Percentiles rank a stretch among this genome's conserved stretches.
Conservation (phyloP, 2,888 invertebrate species). For the Erannis defoliaria region DNA sequence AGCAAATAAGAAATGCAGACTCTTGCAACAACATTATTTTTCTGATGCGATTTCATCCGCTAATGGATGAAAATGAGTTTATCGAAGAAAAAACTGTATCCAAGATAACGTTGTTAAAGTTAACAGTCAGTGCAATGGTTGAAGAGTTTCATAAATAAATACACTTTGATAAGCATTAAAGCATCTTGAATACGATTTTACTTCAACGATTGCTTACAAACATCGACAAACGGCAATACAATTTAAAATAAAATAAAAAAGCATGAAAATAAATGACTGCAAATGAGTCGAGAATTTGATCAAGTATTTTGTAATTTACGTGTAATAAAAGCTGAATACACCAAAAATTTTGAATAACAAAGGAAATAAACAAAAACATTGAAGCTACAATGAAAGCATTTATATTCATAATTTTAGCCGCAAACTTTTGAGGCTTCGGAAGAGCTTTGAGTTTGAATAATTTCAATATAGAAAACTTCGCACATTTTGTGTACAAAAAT, state of each 20-base stretch:
- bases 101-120: constrained; percentile 29
- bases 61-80: constrained; percentile 58
- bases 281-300: constrained; percentile 16
- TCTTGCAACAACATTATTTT: constrained; percentile 83
- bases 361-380: constrained; percentile 26
- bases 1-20: constrained; percentile 86
- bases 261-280: constrained; percentile 54
- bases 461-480: constrained; percentile 1
- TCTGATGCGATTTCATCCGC: constrained; percentile 63
- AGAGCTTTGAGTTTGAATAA: constrained; percentile 10
- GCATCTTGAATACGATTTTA: constrained; percentile 25
- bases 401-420: constrained; percentile 50
- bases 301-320: constrained; percentile 18
- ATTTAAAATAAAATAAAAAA: constrained; percentile 58
- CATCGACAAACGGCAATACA: constrained; percentile 59
- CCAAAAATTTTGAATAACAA: constrained; percentile 25
- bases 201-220: constrained; percentile 45
- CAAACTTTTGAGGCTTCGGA: constrained; percentile 31
- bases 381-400: constrained; percentile 85
- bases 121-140: not conserved
- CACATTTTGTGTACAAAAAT: constrained; percentile 4
- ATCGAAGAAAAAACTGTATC: constrained; percentile 57
- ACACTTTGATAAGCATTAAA: not conserved
- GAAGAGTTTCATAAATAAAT: not conserved
- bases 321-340: constrained; percentile 27